Evolutionary conservation across 2,888 invertebrate genomes (phyloP), one percentile per base, ranked within the genome.

Genomic region (Hydroisotoma schaefferi): DNA sequence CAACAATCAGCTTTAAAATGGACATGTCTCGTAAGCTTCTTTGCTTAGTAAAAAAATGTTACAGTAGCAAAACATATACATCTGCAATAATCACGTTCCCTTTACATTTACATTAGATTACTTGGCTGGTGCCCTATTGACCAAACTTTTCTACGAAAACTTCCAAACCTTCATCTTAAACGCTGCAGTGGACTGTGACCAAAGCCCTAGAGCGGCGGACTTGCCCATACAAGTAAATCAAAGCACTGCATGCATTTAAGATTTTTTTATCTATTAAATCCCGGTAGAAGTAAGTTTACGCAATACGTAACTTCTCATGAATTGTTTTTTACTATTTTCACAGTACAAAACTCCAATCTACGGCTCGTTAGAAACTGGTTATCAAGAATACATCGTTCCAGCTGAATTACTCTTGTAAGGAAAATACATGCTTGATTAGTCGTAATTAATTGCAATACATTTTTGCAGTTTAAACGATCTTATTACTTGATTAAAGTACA

Each of bases 321-420:
- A 4, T 23, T 26, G 26, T 28, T 49, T 4, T 49, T 28, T n/a
- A 38, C 18, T 10, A 6, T 10, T 8, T 18, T 18, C 8, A 46
- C 25, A 52, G 52, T 52, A 52, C 37, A 29, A 15, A 23, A 46
- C 22, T 27, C 52, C 52, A 22, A 22, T 52, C 15, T 52, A 52
- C 28, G 52, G 52, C 33, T 25, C 26, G 2, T 33, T 52, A 29
- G 52, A 52, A 28, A 52, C 52, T n/a, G 52, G 52, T 22, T 52
- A 37, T 33, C 33, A 52, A 52, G 52, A 52, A 52, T 52, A 25
- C 37, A 52, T 52, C 8, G 20, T 22, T 12, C 52, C 52, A 25
- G 52, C 52, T 33, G 29, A 12, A 23, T 23, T 52, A 22, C 33
- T 52, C 5, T 15, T 52, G 46, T 46, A 46, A 46, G 46, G n/a